Conservation (phyloP, 2,797 vertebrate species). For the Echiichthys vipera region DNA sequence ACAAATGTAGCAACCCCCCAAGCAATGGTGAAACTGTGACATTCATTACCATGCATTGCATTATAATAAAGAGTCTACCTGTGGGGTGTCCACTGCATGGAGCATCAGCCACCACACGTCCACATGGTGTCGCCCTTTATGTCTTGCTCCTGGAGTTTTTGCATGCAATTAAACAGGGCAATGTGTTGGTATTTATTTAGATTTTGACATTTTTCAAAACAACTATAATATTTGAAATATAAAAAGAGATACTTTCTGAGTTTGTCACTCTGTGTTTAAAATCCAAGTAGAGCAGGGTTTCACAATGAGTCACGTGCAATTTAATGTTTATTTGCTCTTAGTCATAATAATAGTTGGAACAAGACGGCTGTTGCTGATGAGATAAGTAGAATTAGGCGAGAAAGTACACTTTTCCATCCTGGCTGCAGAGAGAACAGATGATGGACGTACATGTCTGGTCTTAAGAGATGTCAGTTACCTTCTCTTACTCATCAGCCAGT, state of each 20-base stretch:
- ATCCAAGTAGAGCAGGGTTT: not conserved
- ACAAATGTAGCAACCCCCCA: not conserved
- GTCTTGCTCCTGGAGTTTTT: slow-evolving; percentile 11
- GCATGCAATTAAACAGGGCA: not conserved
- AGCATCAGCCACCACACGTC: slow-evolving; percentile 31
- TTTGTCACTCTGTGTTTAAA: not conserved
- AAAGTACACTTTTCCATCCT: not conserved
- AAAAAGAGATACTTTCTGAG: not conserved
- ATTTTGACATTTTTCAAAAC: not conserved
- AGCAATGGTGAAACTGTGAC: too few relatives aligned
- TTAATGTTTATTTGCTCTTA: not conserved
- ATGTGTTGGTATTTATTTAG: not conserved
- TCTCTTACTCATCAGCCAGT: slow-evolving; percentile 51
- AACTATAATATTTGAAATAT: not conserved
- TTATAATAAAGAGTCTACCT: slow-evolving; percentile 1
- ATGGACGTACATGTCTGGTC: not conserved
- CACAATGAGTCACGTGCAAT: not conserved
- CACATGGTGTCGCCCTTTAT: slow-evolving; percentile 75
- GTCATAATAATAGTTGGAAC: not conserved
- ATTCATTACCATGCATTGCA: not conserved
- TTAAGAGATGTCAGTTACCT: slow-evolving; percentile 14
- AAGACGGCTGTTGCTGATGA: not conserved
- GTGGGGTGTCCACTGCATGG: slow-evolving; percentile 16
- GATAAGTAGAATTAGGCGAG: not conserved
- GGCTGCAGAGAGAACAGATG: slow-evolving; percentile 23